Conservation (phyloP, 2,888 invertebrate species). For the Epinotia brunnichana region DNA sequence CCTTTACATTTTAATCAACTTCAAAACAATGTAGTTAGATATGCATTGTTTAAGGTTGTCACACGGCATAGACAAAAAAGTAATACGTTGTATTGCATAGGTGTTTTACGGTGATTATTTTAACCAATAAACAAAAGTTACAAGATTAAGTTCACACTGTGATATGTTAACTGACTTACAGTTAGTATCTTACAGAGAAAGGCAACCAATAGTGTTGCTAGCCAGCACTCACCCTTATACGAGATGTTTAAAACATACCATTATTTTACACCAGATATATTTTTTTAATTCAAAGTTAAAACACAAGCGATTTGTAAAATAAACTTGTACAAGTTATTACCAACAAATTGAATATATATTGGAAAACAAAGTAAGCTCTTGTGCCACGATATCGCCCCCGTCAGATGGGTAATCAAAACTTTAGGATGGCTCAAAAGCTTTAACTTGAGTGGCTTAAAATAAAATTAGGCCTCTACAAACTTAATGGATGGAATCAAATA, state of each 20-base stretch:
- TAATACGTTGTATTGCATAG: neutral
- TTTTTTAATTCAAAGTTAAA: neutral
- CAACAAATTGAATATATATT: conserved; percentile 18
- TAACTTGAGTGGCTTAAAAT: conserved; percentile 11
- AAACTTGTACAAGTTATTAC: neutral
- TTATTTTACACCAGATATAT: neutral
- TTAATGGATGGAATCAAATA: neutral
- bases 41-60: neutral
- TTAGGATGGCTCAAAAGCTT: conserved; percentile 19
- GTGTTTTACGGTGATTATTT: neutral
- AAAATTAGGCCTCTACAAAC: conserved; percentile 8
- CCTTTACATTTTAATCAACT: conserved; percentile 18
- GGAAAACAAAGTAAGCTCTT: conserved; percentile 22
- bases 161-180: neutral
- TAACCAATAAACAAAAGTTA: neutral
- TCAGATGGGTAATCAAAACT: conserved; percentile 23
- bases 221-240: neutral
- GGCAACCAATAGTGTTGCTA: too few species aligned
- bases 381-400: conserved; percentile 5
- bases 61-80: neutral
- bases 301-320: neutral
- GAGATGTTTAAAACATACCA: neutral
- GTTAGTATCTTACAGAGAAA: too few species aligned
- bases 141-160: neutral
- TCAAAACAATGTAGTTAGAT: neutral